phyloP scores from a whole-genome alignment of 2,888 invertebrate species.

The Netelia inedita region DNA sequence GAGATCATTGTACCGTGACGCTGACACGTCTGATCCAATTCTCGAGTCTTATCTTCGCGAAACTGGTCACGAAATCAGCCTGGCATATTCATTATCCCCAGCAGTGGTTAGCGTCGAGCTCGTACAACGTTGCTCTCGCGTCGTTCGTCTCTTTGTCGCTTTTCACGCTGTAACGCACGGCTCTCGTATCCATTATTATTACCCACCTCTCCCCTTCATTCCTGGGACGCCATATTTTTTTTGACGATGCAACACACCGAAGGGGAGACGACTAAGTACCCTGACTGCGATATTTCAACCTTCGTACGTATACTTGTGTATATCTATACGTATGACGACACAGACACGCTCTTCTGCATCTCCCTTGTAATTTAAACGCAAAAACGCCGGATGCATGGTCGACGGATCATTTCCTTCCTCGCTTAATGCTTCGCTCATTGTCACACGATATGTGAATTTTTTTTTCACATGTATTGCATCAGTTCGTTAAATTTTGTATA shows the following conservation, averaged over 20 bases:
- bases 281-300: neutral
- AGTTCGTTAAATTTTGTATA: too few relatives aligned
- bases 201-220: neutral
- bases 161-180: conserved; percentile 47
- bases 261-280: conserved; percentile 46
- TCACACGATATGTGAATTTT: conserved; percentile 26
- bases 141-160: conserved; percentile 58
- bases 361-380: conserved; percentile 51
- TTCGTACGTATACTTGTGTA: neutral
- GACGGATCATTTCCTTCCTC: conserved; percentile 55
- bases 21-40: conserved; percentile 51
- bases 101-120: neutral
- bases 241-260: conserved; percentile 11
- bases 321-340: neutral
- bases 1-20: conserved; percentile 61
- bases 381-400: conserved; percentile 59
- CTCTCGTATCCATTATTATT: conserved; percentile 35
- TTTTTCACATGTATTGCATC: neutral
- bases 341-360: conserved; percentile 57
- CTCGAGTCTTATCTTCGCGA: conserved; percentile 41
- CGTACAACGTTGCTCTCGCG: conserved; percentile 8
- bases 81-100: conserved; percentile 47
- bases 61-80: conserved; percentile 39
- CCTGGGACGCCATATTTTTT: neutral
- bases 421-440: conserved; percentile 34